Base-by-base conservation (phyloP, 2,888 invertebrate species). In the Diploptera punctata region DNA sequence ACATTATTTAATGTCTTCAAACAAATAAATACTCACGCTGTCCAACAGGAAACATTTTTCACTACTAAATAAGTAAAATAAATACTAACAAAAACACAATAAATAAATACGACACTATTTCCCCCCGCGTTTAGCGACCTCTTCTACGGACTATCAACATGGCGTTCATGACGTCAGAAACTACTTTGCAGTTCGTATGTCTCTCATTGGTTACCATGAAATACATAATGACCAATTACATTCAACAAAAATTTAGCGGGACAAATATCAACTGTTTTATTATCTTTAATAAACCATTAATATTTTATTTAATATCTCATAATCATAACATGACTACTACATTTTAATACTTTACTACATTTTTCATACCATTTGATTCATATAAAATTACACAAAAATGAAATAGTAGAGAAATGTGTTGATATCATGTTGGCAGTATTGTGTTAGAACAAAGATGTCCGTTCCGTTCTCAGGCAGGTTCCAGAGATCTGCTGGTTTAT, bases 401-500 rank as follows among this genome's bases (percentile, higher is more conserved):
- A n/a, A n/a, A n/a, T n/a, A 7, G 24, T 52, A 21, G 52, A 24
- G 24, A 1, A 52, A 52, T 52, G 19, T 52, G 1, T 1, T 5
- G 52, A 1, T 52, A 29, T 24, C 13, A 19, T 24, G 57, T 57
- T 57, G 57, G 29, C 31, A 3, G 29, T 13, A 10, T 0, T 29
- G 31, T 24, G n/a, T 29, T 2, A 4, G 57, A 26, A 54, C 26
- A n/a, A 86, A 81, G 82, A 93, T 94, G 94, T 92, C 94, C 77
- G 88, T 94, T 81, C 87, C 89, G 72, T 89, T 86, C 78, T 91
- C 90, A 83, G 93, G 94, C 71, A 85, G 88, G 52, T 80, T 90
- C 75, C 83, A 83, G 76, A 87, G 90, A 78, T 91, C 92, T 0
- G 86, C 85, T 24, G 94, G 94, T 74, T 78, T 93, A 70, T 85